Percentiles rank a stretch among this genome's conserved stretches.
Conservation (phyloP, 2,888 invertebrate genomes). For the Plutella xylostella region DNA sequence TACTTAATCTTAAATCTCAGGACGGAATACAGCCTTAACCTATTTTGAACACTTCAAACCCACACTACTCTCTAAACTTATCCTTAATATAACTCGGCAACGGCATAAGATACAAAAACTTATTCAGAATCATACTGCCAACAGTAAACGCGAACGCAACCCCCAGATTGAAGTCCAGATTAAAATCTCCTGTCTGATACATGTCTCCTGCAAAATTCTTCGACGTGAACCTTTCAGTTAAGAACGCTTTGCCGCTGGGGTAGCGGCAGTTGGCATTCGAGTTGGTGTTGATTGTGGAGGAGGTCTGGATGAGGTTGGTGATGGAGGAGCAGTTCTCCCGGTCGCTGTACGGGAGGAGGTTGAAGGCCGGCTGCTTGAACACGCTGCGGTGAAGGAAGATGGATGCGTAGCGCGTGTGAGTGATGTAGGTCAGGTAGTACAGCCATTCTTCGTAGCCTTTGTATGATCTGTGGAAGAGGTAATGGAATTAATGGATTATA, state of each 20-base stretch:
- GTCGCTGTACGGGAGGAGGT: slow-evolving; percentile 62
- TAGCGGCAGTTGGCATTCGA: slow-evolving; percentile 75
- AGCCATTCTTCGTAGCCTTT: slow-evolving; percentile 86
- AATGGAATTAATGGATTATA: too few species aligned
- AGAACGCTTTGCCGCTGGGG: slow-evolving; percentile 76
- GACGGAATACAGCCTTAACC: too few species aligned
- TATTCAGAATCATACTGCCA: slow-evolving; percentile 84
- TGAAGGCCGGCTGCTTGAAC: slow-evolving; percentile 70
- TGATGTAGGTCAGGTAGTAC: slow-evolving; percentile 81
- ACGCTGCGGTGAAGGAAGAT: slow-evolving; percentile 79
- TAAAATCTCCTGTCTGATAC: slow-evolving; percentile 71
- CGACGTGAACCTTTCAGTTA: slow-evolving; percentile 77
- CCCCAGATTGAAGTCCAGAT: slow-evolving; percentile 82
- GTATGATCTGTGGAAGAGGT: slow-evolving; percentile 71
- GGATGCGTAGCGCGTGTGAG: slow-evolving; percentile 84
- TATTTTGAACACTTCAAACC: too few species aligned
- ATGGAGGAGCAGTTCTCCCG: slow-evolving; percentile 68
- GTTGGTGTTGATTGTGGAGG: slow-evolving; percentile 53
- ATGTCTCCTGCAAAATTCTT: slow-evolving; percentile 66
- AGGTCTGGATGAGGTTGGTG: slow-evolving; percentile 65
- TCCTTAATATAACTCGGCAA: slow-evolving; percentile 86
- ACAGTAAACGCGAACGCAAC: slow-evolving; percentile 86
- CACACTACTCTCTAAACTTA: slow-evolving; percentile 80
- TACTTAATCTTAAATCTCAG: too few species aligned
- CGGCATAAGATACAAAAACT: slow-evolving; percentile 87